phyloP scores from a whole-genome alignment of 2,113 vertebrate species.

The Nipponia nippon region DNA sequence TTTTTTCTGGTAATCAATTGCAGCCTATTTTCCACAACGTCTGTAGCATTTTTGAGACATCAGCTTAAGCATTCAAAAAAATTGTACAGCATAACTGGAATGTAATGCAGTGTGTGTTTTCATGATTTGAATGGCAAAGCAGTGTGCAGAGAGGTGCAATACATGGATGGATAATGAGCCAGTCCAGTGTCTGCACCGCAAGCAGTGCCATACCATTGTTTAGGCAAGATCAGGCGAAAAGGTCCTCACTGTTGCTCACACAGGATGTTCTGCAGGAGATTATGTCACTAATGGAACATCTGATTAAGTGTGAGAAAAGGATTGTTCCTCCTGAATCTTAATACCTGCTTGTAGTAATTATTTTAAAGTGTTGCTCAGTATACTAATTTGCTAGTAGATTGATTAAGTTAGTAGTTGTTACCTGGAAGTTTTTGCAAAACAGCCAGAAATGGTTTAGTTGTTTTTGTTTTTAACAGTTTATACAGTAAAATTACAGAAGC shows the following conservation, averaged over 20 bases:
- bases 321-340: neutral
- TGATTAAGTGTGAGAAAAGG: neutral
- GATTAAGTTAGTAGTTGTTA: neutral
- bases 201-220: fast-evolving
- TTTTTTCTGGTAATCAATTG: neutral
- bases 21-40: neutral
- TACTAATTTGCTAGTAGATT: neutral
- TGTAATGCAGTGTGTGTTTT: neutral
- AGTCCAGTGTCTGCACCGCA: fast-evolving
- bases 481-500: neutral
- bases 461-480: neutral
- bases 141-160: fast-evolving
- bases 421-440: neutral
- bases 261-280: neutral
- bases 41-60: neutral
- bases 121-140: neutral
- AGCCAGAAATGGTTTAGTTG: neutral
- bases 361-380: neutral
- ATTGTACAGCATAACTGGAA: neutral
- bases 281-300: neutral
- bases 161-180: fast-evolving
- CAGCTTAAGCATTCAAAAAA: neutral
- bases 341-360: neutral
- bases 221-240: neutral
- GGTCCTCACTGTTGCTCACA: neutral